These are phyloP conservation scores for Drosophila mimica DNA, from an alignment of 2,888 invertebrate species.

Conservation along the genomic window DNA sequence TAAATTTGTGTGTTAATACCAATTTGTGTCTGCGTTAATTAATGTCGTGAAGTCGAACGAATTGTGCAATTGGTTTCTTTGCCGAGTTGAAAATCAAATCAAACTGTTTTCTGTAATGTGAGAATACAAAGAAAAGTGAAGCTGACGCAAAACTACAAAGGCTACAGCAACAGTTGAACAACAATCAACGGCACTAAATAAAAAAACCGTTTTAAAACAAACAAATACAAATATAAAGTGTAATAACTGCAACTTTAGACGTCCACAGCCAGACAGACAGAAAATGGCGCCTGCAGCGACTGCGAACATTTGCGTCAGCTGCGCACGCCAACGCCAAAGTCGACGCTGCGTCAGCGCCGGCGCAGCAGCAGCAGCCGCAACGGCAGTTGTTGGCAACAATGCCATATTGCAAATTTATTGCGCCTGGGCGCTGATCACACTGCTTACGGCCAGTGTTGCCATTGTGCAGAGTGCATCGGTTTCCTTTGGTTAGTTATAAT, in stretches of 20 bases:
- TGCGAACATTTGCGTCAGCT: constrained; percentile 57
- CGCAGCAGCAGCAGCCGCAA: constrained; percentile 30
- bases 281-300: constrained; percentile 63
- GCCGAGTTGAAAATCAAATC: constrained; percentile 48
- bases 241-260: constrained; percentile 50
- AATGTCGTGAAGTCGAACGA: constrained; percentile 20
- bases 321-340: constrained; percentile 54
- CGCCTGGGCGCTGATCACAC: constrained; percentile 74
- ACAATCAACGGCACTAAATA: constrained; percentile 51
- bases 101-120: constrained; percentile 50
- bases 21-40: constrained; percentile 17
- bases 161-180: constrained; percentile 27
- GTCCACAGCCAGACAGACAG: constrained; percentile 36
- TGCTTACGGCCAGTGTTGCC: constrained; percentile 73
- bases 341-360: constrained; percentile 53
- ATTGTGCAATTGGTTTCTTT: constrained; percentile 55
- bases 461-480: constrained; percentile 82
- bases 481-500: constrained; percentile 82
- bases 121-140: constrained; percentile 55
- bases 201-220: constrained; percentile 66
- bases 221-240: constrained; percentile 31
- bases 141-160: constrained; percentile 26
- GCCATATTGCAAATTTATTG: constrained; percentile 73
- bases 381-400: constrained; percentile 38
- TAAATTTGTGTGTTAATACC: neutral